These are phyloP conservation scores for Metellina segmentata DNA, from an alignment of 2,888 invertebrate species.

Conservation along the genomic window DNA sequence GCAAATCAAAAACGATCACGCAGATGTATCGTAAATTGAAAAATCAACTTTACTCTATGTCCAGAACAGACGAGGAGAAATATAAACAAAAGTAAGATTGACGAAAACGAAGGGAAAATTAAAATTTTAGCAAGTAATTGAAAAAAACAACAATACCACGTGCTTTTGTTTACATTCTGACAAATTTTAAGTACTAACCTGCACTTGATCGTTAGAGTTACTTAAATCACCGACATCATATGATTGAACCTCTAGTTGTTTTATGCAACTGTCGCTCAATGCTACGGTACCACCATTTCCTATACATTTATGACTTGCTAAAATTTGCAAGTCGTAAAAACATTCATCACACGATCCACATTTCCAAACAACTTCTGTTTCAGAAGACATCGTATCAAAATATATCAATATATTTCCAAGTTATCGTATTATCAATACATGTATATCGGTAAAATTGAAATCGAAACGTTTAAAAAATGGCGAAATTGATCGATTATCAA, in stretches of 20 bases:
- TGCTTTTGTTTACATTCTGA: constrained; percentile 66
- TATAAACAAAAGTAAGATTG: too few species aligned
- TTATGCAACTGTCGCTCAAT: constrained; percentile 66
- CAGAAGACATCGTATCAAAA: constrained; percentile 74
- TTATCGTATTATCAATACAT: constrained; percentile 73
- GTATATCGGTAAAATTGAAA: constrained; percentile 65
- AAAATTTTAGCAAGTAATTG: background rate
- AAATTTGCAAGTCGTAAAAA: constrained; percentile 71
- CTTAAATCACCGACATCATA: constrained; percentile 64
- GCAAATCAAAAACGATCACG: too few species aligned
- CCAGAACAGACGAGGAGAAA: too few species aligned
- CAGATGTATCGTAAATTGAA: too few species aligned
- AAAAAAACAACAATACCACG: constrained; percentile 29
- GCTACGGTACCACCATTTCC: constrained; percentile 68
- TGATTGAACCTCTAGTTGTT: constrained; percentile 63
- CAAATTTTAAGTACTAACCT: constrained; percentile 55
- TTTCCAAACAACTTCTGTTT: constrained; percentile 73
- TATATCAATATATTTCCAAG: constrained; percentile 65
- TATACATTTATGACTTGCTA: constrained; percentile 74
- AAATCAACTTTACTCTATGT: too few species aligned
- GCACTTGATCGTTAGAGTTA: constrained; percentile 68
- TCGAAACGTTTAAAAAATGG: constrained; percentile 66
- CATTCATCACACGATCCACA: constrained; percentile 75
- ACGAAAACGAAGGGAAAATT: background rate
- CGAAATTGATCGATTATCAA: constrained; percentile 27